Evolutionary conservation across 2,113 vertebrate species (phyloP), one percentile per base, ranked within the genome.

Genomic region (Calypte anna): DNA sequence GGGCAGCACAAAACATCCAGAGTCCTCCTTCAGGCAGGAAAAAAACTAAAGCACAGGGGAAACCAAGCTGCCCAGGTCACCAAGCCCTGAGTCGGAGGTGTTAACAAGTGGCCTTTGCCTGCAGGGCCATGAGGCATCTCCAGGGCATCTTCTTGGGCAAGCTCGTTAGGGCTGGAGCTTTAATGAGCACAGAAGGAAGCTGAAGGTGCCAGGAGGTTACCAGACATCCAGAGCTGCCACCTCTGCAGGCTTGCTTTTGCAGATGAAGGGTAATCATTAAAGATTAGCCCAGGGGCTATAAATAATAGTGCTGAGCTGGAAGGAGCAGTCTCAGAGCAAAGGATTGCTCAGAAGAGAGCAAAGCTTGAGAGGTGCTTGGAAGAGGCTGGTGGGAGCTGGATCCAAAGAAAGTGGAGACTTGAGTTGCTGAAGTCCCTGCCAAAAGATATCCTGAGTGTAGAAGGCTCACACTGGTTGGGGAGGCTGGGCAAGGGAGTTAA

Each of bases 281-380:
- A 96, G 95, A 94, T 92, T 90, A 95, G 57, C 80, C 76, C 64
- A 28, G 40, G 82, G 92, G 73, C 94, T 95, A 94, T 94, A 96
- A 96, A 96, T 96, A 96, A 95, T 81, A 90, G 53, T 94, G 94
- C 96, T 96, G 95, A 96, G 94, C 92, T 95, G 76, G 86, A 86
- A 93, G 88, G 86, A 93, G 62, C 58, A 40, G 78, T 40, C 86
- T 88, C 86, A 67, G 20, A 83, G 83, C 73, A 31, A 36, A 51
- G 85, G 82, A 31, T 58, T 76, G 90, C 67, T 69, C 0, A 0
- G 31, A 82, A 79, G 50, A 85, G 30, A 73, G 43, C 73, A 80
- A 90, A 96, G 75, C 75, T 0, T 0, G 68, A 74, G 68, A 74
- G 76, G 59, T 0, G 0, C 58, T 23, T 18, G 40, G 61, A 85